phyloP scores from a whole-genome alignment of 1,140 invertebrate genomes.

The Eubasilissa regina region DNA sequence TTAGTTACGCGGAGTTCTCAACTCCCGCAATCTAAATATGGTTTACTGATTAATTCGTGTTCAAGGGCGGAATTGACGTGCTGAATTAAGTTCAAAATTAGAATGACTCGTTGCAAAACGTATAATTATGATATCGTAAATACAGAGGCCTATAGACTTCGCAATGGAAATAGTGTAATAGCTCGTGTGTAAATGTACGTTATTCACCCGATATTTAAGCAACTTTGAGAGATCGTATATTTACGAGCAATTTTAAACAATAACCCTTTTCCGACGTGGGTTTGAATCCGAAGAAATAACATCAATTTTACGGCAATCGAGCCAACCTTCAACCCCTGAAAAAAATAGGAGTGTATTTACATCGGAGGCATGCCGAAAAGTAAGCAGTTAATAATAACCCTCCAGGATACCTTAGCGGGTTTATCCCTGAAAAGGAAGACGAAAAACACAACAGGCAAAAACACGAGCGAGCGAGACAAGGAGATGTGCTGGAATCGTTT shows the following conservation, averaged over 20 bases:
- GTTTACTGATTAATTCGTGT: too few relatives aligned
- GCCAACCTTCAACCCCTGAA: slow-evolving; percentile 16
- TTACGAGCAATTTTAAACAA: slow-evolving; percentile 4
- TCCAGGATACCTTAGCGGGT: slow-evolving; percentile 17
- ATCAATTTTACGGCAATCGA: slow-evolving; percentile 31
- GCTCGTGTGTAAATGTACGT: too few relatives aligned
- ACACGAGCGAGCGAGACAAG: not conserved
- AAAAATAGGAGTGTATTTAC: slow-evolving; percentile 18
- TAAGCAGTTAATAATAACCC: slow-evolving; percentile 37
- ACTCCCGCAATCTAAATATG: too few relatives aligned
- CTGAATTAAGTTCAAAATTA: too few relatives aligned
- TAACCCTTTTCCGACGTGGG: slow-evolving; percentile 14
- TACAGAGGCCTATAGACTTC: too few relatives aligned
- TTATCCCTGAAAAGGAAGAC: not conserved
- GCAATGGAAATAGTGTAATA: too few relatives aligned
- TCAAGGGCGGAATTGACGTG: too few relatives aligned
- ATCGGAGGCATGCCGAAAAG: slow-evolving; percentile 13
- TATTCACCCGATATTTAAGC: not conserved
- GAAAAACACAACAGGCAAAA: slow-evolving; percentile 17
- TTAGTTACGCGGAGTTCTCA: too few relatives aligned
- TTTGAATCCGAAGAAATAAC: slow-evolving; percentile 14
- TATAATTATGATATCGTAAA: too few relatives aligned
- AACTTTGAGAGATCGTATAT: not conserved
- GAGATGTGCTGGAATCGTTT: slow-evolving; percentile 21
- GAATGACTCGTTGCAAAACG: too few relatives aligned